These are phyloP conservation scores for Styela clava DNA, from an alignment of 23 tunicate species.

Conservation along the genomic window DNA sequence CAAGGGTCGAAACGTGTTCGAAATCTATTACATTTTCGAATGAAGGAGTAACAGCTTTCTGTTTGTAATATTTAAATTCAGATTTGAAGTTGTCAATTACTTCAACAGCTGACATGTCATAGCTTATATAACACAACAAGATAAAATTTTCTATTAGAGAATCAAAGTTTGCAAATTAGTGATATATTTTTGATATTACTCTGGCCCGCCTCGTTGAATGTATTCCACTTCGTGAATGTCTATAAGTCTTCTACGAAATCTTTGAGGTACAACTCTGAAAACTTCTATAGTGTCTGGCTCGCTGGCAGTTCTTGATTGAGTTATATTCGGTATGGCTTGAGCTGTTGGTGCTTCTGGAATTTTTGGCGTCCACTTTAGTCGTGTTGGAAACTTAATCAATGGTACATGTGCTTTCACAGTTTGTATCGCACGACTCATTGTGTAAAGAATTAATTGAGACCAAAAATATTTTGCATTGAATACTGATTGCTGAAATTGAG, in stretches of 20 bases:
- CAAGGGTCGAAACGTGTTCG: neutral
- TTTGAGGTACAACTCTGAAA: constrained; percentile 80
- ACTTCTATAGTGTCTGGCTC: constrained; percentile 83
- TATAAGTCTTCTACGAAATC: constrained; percentile 78
- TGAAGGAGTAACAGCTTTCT: constrained; percentile 46
- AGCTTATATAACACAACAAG: too few species aligned
- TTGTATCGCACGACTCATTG: constrained; percentile 65
- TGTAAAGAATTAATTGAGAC: constrained; percentile 4
- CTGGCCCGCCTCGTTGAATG: constrained; percentile 87
- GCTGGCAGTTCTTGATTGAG: neutral
- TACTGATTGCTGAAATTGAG: neutral
- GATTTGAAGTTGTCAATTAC: constrained; percentile 51
- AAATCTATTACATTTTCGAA: constrained; percentile 75
- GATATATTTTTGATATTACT: constrained; percentile 24
- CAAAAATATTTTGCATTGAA: neutral
- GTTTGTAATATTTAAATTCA: constrained; percentile 87
- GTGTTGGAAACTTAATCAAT: constrained; percentile 72
- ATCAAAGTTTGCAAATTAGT: neutral
- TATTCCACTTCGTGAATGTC: constrained; percentile 78
- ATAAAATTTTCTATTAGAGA: too few species aligned
- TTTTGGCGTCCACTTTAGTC: constrained; percentile 88
- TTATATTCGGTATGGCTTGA: neutral
- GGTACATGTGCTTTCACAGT: constrained; percentile 82
- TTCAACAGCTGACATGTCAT: neutral
- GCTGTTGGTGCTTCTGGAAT: constrained; percentile 20